phyloP scores from a whole-genome alignment of 2,113 vertebrate genomes.

The Poicephalus meyeri region DNA sequence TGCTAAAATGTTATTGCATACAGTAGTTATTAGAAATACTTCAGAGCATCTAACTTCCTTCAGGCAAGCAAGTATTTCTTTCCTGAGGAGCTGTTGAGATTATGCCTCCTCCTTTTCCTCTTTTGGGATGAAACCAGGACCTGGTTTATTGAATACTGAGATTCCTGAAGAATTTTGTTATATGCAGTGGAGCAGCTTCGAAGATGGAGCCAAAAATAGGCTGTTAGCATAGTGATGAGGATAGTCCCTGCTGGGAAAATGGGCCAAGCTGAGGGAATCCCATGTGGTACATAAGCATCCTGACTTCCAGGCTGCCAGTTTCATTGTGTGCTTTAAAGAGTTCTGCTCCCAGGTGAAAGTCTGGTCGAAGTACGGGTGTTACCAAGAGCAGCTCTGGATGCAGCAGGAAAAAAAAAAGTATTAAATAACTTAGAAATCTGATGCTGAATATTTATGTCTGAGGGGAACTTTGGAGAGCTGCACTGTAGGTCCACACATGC shows the following conservation, averaged over 20 bases:
- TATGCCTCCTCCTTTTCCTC: accelerated
- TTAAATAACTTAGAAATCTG: not conserved
- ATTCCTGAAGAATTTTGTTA: not conserved
- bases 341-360: not conserved
- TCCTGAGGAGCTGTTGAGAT: not conserved
- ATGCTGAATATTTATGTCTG: not conserved
- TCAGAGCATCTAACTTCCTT: not conserved
- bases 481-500: accelerated
- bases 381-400: not conserved
- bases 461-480: not conserved
- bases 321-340: not conserved
- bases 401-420: not conserved
- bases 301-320: not conserved
- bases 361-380: not conserved
- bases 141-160: not conserved
- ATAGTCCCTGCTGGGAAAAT: not conserved
- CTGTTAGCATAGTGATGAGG: accelerated
- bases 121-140: not conserved
- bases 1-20: not conserved
- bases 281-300: accelerated
- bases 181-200: accelerated
- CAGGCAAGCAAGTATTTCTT: not conserved
- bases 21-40: not conserved
- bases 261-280: not conserved
- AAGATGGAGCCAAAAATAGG: not conserved